Evolutionary conservation across 2,797 vertebrate species (phyloP).

Genomic region (Thalassophryne amazonica): DNA sequence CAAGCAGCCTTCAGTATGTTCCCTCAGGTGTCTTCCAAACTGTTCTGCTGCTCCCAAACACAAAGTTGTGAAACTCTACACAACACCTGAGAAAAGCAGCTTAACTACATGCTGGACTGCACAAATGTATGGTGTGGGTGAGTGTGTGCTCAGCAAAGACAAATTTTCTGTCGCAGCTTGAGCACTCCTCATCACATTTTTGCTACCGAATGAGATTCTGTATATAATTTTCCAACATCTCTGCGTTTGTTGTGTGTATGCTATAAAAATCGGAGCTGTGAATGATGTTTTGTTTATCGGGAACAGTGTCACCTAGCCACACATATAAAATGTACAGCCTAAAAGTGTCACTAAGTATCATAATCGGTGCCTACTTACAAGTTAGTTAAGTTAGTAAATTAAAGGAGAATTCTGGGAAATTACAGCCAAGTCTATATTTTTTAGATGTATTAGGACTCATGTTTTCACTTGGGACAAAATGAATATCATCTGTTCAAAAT

Average conservation of each 20-base stretch:
- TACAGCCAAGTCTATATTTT: no score
- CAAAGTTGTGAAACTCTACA: conserved; percentile 14
- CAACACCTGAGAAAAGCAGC: conserved; percentile 24
- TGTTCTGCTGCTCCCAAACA: conserved; percentile 16
- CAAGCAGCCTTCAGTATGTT: background rate
- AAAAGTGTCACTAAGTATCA: conserved; percentile 12
- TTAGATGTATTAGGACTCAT: no score
- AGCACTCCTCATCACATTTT: conserved; percentile 2
- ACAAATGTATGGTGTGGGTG: background rate
- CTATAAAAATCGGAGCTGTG: conserved; percentile 54
- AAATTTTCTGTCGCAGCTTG: conserved; percentile 2
- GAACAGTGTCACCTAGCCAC: conserved; percentile 56
- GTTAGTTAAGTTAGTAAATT: conserved; percentile 30
- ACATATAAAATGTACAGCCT: conserved; percentile 28
- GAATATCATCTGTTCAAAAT: no score
- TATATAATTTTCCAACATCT: conserved; percentile 32
- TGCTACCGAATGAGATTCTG: background rate
- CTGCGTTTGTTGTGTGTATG: background rate
- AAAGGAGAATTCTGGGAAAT: no score
- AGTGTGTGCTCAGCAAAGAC: background rate
- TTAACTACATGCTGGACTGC: conserved; percentile 12
- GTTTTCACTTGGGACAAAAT: no score
- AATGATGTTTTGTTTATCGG: conserved; percentile 36
- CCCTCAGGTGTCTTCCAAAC: background rate
- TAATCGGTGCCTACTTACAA: conserved; percentile 54